Evolutionary conservation across 1,140 invertebrate genomes (phyloP).

Genomic region (Dendrolimus kikuchii): DNA sequence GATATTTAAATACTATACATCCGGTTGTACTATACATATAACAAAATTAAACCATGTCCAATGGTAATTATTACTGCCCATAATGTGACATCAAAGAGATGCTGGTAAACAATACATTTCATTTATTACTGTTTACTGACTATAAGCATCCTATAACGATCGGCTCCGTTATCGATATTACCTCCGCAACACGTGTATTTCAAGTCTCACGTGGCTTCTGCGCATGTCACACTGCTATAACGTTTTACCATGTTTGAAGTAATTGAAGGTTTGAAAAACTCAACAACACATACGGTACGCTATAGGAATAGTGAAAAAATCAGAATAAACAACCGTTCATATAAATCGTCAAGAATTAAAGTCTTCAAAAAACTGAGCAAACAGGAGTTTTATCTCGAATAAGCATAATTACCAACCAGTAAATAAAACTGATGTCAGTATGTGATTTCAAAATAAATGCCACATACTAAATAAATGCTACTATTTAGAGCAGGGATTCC

Average conservation of each 20-base stretch:
- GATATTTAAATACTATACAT: too few species aligned
- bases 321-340: too few species aligned
- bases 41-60: constrained; percentile 3
- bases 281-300: not conserved
- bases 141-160: not conserved
- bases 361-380: too few species aligned
- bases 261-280: constrained; percentile 18
- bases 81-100: constrained; percentile 18
- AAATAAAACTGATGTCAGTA: too few species aligned
- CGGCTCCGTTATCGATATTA: constrained; percentile 16
- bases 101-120: constrained; percentile 15
- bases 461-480: too few species aligned
- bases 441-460: too few species aligned
- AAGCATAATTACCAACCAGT: too few species aligned
- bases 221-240: constrained; percentile 21
- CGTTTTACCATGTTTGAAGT: constrained; percentile 19
- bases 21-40: too few species aligned
- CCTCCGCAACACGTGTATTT: constrained; percentile 17
- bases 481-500: too few species aligned
- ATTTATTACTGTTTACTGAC: constrained; percentile 4
- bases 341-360: too few species aligned
- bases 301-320: not conserved
- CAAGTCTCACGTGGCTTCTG: constrained; percentile 20
- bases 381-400: too few species aligned
- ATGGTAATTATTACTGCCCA: constrained; percentile 9